A percentile compares a stretch with the other conserved stretches of the same genome.
These are phyloP conservation scores for Mimachlamys varia DNA, from an alignment of 2,888 invertebrate species.

Conservation along the genomic window DNA sequence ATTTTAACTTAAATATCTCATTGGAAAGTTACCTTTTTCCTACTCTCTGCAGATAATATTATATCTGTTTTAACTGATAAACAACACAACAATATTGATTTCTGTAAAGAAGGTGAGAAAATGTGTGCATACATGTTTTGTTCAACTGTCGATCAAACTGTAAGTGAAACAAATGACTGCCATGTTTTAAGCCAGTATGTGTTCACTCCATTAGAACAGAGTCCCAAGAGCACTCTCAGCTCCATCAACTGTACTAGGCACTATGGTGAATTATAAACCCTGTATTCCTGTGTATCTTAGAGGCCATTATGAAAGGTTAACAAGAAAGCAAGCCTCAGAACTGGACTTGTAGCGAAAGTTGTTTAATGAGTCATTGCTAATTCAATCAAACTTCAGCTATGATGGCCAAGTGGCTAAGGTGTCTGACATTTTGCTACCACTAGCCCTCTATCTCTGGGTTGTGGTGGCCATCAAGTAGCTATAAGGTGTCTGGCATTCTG, in stretches of 20 bases:
- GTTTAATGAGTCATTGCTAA: not conserved
- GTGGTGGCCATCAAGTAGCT: no score
- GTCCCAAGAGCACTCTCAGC: not conserved
- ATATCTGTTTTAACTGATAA: slow-evolving; percentile 7
- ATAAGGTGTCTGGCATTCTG: no score
- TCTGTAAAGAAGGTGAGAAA: not conserved
- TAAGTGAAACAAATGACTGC: slow-evolving; percentile 9
- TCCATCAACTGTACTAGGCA: not conserved
- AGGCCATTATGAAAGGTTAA: not conserved
- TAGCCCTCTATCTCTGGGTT: no score
- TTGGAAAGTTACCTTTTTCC: not conserved
- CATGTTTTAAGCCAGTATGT: not conserved
- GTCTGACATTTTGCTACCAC: no score
- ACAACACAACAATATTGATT: not conserved
- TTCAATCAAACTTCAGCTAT: not conserved
- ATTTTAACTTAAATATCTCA: not conserved
- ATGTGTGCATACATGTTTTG: not conserved
- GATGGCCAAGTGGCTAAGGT: not conserved
- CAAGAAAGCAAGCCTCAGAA: not conserved
- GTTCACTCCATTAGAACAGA: not conserved
- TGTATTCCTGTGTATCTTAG: not conserved
- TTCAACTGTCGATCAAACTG: not conserved
- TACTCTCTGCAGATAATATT: not conserved
- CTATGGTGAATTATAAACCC: not conserved
- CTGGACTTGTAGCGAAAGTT: not conserved